Evolutionary conservation across 2,113 vertebrate genomes (phyloP).

Genomic region (Herpailurus yagouaroundi): DNA sequence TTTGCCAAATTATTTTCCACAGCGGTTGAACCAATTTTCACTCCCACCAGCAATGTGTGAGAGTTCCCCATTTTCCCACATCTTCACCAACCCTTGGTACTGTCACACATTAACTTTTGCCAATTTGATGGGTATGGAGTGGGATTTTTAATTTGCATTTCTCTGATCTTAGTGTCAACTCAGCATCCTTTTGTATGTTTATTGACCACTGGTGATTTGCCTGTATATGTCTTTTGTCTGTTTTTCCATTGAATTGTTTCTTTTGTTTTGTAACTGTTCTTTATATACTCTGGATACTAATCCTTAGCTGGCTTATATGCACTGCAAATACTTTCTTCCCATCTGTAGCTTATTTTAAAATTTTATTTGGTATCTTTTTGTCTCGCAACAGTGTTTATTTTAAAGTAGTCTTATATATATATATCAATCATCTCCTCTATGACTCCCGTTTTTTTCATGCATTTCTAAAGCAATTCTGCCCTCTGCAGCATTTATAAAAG

Average conservation of each 20-base stretch:
- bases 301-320: constrained; percentile 31
- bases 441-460: constrained; percentile 40
- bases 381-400: constrained; percentile 45
- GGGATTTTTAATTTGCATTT: constrained; percentile 36
- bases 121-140: not conserved
- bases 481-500: not conserved
- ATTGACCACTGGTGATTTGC: constrained; percentile 19
- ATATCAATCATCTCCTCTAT: constrained; percentile 3
- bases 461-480: constrained; percentile 48
- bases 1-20: constrained; percentile 9
- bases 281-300: constrained; percentile 21
- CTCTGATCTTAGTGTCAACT: constrained; percentile 2
- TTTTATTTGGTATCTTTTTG: constrained; percentile 49
- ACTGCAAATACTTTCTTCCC: constrained; percentile 48
- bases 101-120: not conserved
- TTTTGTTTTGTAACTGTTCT: not conserved
- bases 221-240: constrained; percentile 12
- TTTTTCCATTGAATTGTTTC: constrained; percentile 38
- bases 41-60: not conserved
- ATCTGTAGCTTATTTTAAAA: constrained; percentile 52
- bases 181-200: constrained; percentile 36
- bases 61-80: not conserved
- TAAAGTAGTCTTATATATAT: not conserved
- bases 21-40: not conserved
- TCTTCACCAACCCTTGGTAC: not conserved